Conservation (phyloP, 2,113 vertebrate species). For the Syrrhaptes paradoxus region DNA sequence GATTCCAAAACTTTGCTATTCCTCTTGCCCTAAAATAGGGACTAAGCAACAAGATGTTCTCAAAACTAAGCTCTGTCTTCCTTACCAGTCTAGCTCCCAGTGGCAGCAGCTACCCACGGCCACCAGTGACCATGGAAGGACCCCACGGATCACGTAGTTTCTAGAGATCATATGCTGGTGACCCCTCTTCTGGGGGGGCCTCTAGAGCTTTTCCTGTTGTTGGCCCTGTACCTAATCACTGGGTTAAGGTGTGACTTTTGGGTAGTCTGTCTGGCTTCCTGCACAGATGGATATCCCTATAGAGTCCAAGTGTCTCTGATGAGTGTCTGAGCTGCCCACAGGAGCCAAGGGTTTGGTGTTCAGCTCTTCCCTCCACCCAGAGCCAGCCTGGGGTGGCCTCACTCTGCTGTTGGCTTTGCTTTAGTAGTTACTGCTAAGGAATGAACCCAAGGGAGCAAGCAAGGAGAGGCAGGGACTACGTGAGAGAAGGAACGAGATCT, state of each 20-base stretch:
- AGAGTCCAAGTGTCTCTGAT: neutral
- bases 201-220: neutral
- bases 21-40: neutral
- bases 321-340: neutral
- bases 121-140: neutral
- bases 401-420: neutral
- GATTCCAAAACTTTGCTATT: neutral
- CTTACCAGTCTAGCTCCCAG: neutral
- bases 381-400: accelerated
- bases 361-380: neutral
- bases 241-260: neutral
- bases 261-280: neutral
- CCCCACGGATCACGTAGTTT: neutral
- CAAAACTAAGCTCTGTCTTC: neutral
- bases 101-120: neutral
- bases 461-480: neutral
- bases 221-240: neutral
- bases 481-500: neutral
- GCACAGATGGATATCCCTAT: neutral
- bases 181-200: neutral
- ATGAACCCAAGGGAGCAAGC: neutral
- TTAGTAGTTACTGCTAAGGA: neutral
- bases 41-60: neutral
- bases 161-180: neutral
- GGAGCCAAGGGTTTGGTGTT: neutral